A percentile compares a stretch with the other conserved stretches of the same genome.
Conservation (phyloP, 1,140 invertebrate genomes). For the Saccostrea cuccullata region DNA sequence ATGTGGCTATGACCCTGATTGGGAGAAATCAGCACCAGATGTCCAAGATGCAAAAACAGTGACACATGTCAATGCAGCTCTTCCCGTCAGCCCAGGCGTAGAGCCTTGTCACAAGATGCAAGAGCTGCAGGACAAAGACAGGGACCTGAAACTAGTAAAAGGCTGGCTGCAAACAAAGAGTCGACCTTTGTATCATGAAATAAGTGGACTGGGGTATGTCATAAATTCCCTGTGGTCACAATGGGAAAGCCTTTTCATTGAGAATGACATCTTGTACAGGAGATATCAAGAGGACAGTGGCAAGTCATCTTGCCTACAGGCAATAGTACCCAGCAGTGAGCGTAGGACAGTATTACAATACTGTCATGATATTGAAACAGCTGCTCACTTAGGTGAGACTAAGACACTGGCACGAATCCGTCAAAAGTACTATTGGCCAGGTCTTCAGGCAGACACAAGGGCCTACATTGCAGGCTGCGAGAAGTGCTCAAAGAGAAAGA, state of each 20-base stretch:
- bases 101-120: neutral
- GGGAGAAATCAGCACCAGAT: too few relatives aligned
- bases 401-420: too few relatives aligned
- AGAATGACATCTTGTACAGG: neutral
- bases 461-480: too few relatives aligned
- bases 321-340: neutral
- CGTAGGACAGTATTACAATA: neutral
- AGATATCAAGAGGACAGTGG: neutral
- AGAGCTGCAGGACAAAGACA: neutral
- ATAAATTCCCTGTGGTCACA: neutral
- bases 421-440: too few relatives aligned
- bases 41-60: too few relatives aligned
- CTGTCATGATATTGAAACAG: constrained; percentile 22
- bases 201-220: neutral
- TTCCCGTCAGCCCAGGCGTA: neutral
- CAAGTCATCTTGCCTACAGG: neutral
- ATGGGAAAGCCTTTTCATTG: neutral
- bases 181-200: neutral
- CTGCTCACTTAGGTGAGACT: too few relatives aligned
- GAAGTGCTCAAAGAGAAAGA: too few relatives aligned
- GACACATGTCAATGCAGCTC: too few relatives aligned
- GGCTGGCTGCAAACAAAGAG: neutral
- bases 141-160: neutral
- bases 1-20: neutral
- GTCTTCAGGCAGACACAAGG: too few relatives aligned